Conservation (phyloP, 64 coral and sea anemone genomes). For the Montipora cactus region DNA sequence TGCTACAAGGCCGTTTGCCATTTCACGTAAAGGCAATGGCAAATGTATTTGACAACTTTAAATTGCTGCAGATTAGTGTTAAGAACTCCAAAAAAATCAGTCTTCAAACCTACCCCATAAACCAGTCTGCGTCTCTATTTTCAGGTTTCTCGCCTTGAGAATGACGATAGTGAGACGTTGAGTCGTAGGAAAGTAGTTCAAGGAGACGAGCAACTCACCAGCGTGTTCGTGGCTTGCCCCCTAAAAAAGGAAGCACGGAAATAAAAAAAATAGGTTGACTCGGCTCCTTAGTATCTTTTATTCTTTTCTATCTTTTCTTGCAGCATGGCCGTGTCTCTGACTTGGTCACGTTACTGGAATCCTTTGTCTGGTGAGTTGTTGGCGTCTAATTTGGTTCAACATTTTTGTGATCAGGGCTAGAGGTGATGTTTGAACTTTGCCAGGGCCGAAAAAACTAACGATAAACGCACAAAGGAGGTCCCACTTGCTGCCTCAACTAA, state of each 20-base stretch:
- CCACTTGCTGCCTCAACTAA: no score
- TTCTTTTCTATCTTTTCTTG: background rate
- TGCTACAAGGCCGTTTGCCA: no score
- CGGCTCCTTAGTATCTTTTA: no score
- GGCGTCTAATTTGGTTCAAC: background rate
- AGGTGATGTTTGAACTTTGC: no score
- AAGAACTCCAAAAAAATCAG: no score
- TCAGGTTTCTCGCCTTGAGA: conserved; percentile 87
- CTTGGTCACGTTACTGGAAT: background rate
- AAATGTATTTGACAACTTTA: no score
- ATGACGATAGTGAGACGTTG: conserved; percentile 95
- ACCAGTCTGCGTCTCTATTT: conserved; percentile 80
- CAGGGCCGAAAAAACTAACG: no score
- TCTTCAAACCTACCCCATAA: conserved; percentile 76
- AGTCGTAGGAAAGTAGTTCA: conserved; percentile 99
- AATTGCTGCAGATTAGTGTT: no score
- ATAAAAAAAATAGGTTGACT: background rate
- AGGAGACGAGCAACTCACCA: conserved; percentile 87
- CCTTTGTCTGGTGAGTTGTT: background rate
- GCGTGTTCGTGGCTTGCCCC: conserved; percentile 56
- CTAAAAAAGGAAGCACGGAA: conserved; percentile 20
- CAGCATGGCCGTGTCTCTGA: no score
- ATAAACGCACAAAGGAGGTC: no score
- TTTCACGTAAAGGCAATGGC: no score
- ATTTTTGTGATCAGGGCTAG: background rate